These are phyloP conservation scores for Mastacembelus armatus DNA, from an alignment of 2,797 vertebrate species.

Conservation along the genomic window DNA sequence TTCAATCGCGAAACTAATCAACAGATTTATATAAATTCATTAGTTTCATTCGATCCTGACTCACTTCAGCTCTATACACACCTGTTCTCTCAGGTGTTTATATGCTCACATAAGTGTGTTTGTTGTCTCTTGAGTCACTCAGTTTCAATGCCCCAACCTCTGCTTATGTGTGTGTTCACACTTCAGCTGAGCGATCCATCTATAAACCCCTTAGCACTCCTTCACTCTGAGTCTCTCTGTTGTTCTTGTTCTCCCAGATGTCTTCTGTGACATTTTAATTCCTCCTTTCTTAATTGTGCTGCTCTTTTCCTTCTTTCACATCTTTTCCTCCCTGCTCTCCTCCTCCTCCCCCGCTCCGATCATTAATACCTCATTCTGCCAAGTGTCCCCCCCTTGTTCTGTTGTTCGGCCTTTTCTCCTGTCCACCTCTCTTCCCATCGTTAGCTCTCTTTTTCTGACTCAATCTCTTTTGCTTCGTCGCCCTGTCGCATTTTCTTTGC, in stretches of 20 bases:
- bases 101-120: neutral
- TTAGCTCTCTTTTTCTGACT: slow-evolving; percentile 36
- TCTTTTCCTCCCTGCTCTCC: slow-evolving; percentile 21
- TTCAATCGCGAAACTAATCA: too few species aligned
- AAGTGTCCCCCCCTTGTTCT: slow-evolving; percentile 9
- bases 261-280: slow-evolving; percentile 65
- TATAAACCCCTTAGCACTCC: slow-evolving; percentile 42
- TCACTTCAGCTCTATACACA: too few species aligned
- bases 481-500: slow-evolving; percentile 29
- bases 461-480: neutral
- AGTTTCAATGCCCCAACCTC: neutral
- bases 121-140: slow-evolving; percentile 7
- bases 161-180: slow-evolving; percentile 23
- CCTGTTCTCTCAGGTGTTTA: too few species aligned
- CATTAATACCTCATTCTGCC: slow-evolving; percentile 54
- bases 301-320: slow-evolving; percentile 42
- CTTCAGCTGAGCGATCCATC: slow-evolving; percentile 22
- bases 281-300: slow-evolving; percentile 59
- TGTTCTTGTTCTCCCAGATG: slow-evolving; percentile 20
- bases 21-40: too few species aligned
- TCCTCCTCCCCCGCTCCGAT: slow-evolving; percentile 25
- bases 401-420: slow-evolving; percentile 16
- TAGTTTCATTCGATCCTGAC: too few species aligned
- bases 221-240: slow-evolving; percentile 25
- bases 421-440: slow-evolving; percentile 36